phyloP scores from a whole-genome alignment of 1,140 invertebrate genomes.

The Drosophila kanapiae region DNA sequence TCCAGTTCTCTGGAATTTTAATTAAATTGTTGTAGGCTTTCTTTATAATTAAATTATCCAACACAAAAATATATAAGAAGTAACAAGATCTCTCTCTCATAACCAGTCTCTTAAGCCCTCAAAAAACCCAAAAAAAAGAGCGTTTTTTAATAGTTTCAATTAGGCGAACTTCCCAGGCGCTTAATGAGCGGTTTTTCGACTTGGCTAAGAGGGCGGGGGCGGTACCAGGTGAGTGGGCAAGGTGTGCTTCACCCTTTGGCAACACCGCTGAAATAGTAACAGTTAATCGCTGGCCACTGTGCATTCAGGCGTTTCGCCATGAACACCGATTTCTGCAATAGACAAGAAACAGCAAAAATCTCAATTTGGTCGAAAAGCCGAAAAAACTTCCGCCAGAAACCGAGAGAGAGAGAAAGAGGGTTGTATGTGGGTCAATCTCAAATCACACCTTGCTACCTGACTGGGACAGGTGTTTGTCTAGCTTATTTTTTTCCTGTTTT shows the following conservation, averaged over 20 bases:
- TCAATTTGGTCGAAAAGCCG: slow-evolving; percentile 34
- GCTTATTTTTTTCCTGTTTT: slow-evolving; percentile 19
- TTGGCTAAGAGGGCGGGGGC: background rate
- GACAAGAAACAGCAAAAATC: slow-evolving; percentile 24
- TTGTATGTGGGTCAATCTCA: slow-evolving; percentile 45
- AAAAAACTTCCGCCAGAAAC: slow-evolving; percentile 26
- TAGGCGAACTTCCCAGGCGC: slow-evolving; percentile 50
- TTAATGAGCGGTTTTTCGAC: slow-evolving; percentile 30
- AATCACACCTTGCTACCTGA: slow-evolving; percentile 13
- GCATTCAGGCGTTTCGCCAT: slow-evolving; percentile 52
- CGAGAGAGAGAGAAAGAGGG: background rate
- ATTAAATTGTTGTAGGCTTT: background rate
- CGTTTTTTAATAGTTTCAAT: slow-evolving; percentile 57
- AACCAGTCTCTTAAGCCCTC: slow-evolving; percentile 1
- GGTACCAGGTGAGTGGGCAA: slow-evolving; percentile 34
- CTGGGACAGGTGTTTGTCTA: slow-evolving; percentile 52
- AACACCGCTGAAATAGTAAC: slow-evolving; percentile 48
- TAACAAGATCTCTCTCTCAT: slow-evolving; percentile 5
- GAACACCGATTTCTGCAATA: slow-evolving; percentile 49
- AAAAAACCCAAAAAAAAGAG: slow-evolving; percentile 13
- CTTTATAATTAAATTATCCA: slow-evolving; percentile 29
- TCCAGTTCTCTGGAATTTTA: background rate
- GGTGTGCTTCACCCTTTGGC: slow-evolving; percentile 52
- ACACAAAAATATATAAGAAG: slow-evolving; percentile 5
- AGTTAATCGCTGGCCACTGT: slow-evolving; percentile 34